Percentiles rank a stretch among this genome's conserved stretches.
Conservation (phyloP, 1,140 invertebrate genomes). For the Paralvinella palmiformis region DNA sequence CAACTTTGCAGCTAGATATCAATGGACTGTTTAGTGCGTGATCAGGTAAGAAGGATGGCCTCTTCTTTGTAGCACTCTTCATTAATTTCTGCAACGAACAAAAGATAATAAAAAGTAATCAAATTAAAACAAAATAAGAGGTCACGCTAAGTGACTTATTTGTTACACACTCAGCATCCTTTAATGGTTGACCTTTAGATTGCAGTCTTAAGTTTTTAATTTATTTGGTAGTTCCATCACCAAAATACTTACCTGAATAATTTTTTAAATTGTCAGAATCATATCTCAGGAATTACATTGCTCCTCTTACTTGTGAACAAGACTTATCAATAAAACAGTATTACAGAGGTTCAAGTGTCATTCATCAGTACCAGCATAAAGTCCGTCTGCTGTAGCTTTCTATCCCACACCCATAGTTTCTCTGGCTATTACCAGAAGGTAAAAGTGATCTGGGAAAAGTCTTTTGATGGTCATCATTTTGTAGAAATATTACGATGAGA, state of each 20-base stretch:
- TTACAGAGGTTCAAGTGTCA: neutral
- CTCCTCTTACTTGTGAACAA: too few relatives aligned
- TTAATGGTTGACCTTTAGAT: conserved; percentile 16
- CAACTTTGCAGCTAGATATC: conserved; percentile 1
- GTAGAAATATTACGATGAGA: neutral
- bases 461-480: too few relatives aligned
- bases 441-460: too few relatives aligned
- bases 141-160: neutral
- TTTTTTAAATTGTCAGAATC: neutral
- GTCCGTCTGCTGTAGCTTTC: too few relatives aligned
- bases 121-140: neutral
- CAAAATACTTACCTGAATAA: neutral
- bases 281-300: too few relatives aligned
- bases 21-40: conserved; percentile 19
- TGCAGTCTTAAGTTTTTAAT: conserved; percentile 11
- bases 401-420: too few relatives aligned
- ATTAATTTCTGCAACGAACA: conserved; percentile 27
- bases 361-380: too few relatives aligned
- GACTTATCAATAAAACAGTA: neutral
- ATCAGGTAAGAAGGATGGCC: conserved; percentile 21
- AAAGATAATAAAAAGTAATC: neutral
- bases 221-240: conserved; percentile 17
- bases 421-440: too few relatives aligned
- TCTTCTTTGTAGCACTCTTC: conserved; percentile 24
- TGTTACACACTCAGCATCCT: neutral